Conservation (phyloP, 2,888 invertebrate genomes). For the Phasia obesa region DNA sequence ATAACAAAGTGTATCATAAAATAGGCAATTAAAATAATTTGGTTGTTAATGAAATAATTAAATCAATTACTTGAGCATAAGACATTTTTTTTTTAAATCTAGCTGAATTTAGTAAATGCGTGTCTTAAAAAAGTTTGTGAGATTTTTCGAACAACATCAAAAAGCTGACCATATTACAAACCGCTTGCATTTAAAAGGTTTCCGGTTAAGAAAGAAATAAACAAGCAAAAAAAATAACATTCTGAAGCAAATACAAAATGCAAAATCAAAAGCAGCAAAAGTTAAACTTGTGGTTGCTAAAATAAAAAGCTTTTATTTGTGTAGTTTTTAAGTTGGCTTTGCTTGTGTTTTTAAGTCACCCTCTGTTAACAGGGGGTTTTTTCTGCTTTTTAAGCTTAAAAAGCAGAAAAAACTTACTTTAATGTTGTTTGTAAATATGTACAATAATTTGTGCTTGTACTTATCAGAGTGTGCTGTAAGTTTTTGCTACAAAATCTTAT, state of each 20-base stretch:
- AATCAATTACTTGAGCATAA: constrained; percentile 66
- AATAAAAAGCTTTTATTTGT: constrained; percentile 25
- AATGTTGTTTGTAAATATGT: not conserved
- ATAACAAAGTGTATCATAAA: not conserved
- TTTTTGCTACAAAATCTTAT: constrained; percentile 18
- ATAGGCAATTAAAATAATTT: constrained; percentile 62
- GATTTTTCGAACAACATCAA: too few species aligned
- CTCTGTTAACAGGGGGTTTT: constrained; percentile 34
- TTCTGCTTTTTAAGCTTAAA: not conserved
- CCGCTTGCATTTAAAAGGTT: constrained; percentile 69
- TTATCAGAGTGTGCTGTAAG: not conserved
- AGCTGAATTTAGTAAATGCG: not conserved
- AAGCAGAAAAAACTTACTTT: constrained; percentile 16
- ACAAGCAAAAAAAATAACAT: constrained; percentile 18
- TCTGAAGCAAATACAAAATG: constrained; percentile 32
- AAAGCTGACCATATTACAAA: not conserved
- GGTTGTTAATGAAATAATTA: constrained; percentile 66
- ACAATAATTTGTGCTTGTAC: not conserved
- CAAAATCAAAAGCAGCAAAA: not conserved
- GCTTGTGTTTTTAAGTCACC: constrained; percentile 43
- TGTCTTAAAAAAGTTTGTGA: too few species aligned
- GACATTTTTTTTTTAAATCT: constrained; percentile 21
- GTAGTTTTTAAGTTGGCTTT: not conserved
- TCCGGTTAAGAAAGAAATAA: constrained; percentile 55
- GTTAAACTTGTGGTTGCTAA: not conserved